Base-by-base conservation (phyloP, 2,888 invertebrate species). In the Sthenelais limicola region DNA sequence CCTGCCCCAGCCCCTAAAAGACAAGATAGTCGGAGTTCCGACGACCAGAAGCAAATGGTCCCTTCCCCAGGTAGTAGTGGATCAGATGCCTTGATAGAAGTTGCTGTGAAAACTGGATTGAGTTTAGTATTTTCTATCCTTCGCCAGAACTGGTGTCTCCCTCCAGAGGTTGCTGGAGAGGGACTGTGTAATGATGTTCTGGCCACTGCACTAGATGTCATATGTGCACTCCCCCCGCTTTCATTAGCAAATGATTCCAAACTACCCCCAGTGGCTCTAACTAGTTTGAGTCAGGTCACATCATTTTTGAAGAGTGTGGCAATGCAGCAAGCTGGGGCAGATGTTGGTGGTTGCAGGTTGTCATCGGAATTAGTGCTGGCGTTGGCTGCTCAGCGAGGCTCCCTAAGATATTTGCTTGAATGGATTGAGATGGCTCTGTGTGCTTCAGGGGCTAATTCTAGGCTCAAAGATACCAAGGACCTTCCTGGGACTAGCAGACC, bases 361-460 rank as follows among this genome's bases (percentile, higher is more conserved):
- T 85, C 88, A 49, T 86, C 88, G 32, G 91, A 92, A 84, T 85
- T 92, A 68, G 86, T 91, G 76, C 82, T 92, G 51, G 89, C 90
- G 4, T 80, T 92, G 49, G 90, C 91, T 18, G 84, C 91, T 35
- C 92, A 92, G 86, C 83, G 91, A 77, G 91, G 91, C 24, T 91
- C 91, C 15, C 86, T 92, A 26, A 85, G 90, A 51, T 90, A 90
- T 82, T 83, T 92, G 28, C 84, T 92, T 56, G 91, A 91, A 80
- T 92, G 92, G 92, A 90, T 92, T 58, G 90, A 91, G 75, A 89
- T 91, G 89, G 91, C 91, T 15, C 85, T 91, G 74, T 81, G 81
- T 77, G 84, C 86, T 35, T 79, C 83, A 73, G 76, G 80, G 54
- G 62, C 80, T 69, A 33, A 30, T n/a, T 35, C 21, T 33, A 3